phyloP scores from a whole-genome alignment of 1,140 invertebrate genomes.

The Drosophila insularis region DNA sequence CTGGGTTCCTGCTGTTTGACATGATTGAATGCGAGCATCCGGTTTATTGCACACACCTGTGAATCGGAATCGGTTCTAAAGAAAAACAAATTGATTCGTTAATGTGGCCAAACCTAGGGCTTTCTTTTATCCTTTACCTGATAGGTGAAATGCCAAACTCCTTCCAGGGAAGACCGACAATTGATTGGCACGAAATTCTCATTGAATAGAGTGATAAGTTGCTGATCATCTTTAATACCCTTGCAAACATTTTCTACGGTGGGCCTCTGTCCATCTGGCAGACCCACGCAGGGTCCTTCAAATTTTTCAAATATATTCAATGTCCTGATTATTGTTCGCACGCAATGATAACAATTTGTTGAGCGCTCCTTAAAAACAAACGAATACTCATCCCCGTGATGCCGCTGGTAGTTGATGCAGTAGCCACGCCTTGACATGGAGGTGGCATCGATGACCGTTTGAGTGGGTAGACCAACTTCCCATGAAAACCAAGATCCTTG shows the following conservation, averaged over 20 bases:
- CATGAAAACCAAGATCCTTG: constrained; percentile 95
- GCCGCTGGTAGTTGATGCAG: constrained; percentile 88
- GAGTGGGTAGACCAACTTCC: constrained; percentile 92
- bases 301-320: constrained; percentile 95
- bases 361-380: constrained; percentile 88
- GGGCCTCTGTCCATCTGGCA: constrained; percentile 85
- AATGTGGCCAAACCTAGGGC: not conserved
- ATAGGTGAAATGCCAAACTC: constrained; percentile 97
- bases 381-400: constrained; percentile 92
- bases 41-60: constrained; percentile 94
- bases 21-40: constrained; percentile 95
- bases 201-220: constrained; percentile 93
- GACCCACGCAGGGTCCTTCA: constrained; percentile 89
- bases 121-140: constrained; percentile 84
- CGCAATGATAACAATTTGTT: constrained; percentile 91
- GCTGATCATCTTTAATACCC: constrained; percentile 89
- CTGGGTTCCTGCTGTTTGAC: constrained; percentile 97
- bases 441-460: constrained; percentile 91
- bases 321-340: constrained; percentile 92
- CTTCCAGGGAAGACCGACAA: constrained; percentile 95
- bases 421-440: constrained; percentile 88
- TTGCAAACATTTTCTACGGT: constrained; percentile 90
- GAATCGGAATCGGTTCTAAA: constrained; percentile 91
- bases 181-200: constrained; percentile 96
- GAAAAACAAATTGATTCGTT: not conserved